Base-by-base conservation (phyloP, 2,888 invertebrate species). In the Empis livida region DNA sequence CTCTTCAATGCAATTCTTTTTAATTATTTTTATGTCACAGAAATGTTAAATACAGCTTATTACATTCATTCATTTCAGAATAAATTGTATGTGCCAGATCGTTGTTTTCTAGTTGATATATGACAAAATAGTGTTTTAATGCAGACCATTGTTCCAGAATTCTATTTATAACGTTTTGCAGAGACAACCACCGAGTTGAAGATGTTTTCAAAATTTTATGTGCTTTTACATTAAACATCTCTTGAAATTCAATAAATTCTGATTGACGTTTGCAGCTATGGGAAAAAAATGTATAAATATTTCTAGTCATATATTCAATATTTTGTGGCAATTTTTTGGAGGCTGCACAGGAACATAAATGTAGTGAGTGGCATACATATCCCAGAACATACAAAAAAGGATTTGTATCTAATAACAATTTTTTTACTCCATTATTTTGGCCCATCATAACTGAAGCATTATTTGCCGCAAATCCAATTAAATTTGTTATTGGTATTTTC, bases 361-460 rank as follows among this genome's bases (percentile, higher is more conserved):
- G 52, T 16, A 56, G 45, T 5, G 55, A 56, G 50, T 60, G 61
- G 42, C 59, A 61, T 15, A 54, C 52, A 51, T 59, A 60, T 42
- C 56, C 57, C 27, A 56, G 46, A 1, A 57, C 54, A 53, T 55
- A 59, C 38, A 60, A 46, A 44, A 54, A 39, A 11, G 56, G 56
- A 17, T 54, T 39, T 14, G 53, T 44, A 45, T 49, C 37, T 48
- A 48, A 44, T 23, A 59, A 51, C 38, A 49, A 48, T 14, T 51
- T 35, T 47, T 55, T 43, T 2, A 60, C 53, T 9, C 56, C 55
- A 20, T 48, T 47, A 30, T 49, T 53, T 20, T 49, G 51, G 4
- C 56, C 59, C 56, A 57, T 57, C 59, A 60, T 59, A 13, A 57
- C 56, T 10, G 50, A 49, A 1, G 58, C 57, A 50, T 57, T 57